Conservation (phyloP, 2,113 vertebrate species). For the Pterocles orientalis region DNA sequence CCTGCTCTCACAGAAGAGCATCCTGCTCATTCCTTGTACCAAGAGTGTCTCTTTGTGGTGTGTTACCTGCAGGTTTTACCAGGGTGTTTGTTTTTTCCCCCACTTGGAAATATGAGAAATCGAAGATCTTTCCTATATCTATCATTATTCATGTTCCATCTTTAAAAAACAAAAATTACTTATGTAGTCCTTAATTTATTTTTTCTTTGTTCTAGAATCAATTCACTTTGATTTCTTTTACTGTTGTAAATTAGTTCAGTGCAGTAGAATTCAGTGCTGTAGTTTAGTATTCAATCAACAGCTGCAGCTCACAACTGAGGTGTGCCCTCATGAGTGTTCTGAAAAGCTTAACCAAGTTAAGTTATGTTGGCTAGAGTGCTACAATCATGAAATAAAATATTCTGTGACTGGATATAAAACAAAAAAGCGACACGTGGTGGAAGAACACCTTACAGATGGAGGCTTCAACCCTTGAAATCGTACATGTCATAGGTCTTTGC, state of each 20-base stretch:
- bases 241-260: background rate
- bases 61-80: background rate
- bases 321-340: background rate
- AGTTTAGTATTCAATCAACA: background rate
- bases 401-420: background rate
- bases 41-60: background rate
- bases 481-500: background rate
- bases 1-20: background rate
- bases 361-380: background rate
- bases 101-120: background rate
- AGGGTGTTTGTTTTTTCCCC: accelerated
- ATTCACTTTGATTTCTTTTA: background rate
- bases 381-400: background rate
- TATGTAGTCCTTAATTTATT: background rate
- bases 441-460: background rate
- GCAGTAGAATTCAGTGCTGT: background rate
- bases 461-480: background rate
- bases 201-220: background rate
- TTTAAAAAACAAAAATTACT: background rate
- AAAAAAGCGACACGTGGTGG: background rate
- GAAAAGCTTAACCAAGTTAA: background rate
- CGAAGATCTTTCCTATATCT: background rate
- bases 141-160: background rate
- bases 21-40: background rate
- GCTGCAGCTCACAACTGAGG: background rate